These are phyloP conservation scores for Telmatherina bonti DNA, from an alignment of 2,797 vertebrate genomes.

Conservation along the genomic window DNA sequence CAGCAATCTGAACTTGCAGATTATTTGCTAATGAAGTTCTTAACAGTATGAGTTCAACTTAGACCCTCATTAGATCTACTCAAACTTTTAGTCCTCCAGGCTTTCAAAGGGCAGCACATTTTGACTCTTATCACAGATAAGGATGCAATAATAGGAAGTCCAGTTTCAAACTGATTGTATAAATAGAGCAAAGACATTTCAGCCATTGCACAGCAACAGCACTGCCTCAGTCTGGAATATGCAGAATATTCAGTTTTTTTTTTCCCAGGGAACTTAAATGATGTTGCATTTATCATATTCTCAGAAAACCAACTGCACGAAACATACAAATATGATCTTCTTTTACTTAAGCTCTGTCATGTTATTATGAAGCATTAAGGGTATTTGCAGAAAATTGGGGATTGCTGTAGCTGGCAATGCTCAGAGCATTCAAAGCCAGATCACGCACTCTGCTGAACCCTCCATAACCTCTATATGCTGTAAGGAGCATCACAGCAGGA, in stretches of 20 bases:
- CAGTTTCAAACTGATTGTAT: too few relatives aligned
- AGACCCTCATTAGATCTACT: too few relatives aligned
- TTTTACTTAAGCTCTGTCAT: conserved; percentile 1
- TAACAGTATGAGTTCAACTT: neutral
- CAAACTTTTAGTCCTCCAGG: neutral
- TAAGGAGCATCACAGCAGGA: conserved; percentile 28
- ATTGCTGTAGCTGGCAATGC: conserved; percentile 11
- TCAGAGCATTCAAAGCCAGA: conserved; percentile 1
- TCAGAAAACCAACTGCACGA: neutral
- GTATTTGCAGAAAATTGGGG: conserved; percentile 24
- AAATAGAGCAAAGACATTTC: neutral
- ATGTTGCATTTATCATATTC: neutral
- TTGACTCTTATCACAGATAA: neutral
- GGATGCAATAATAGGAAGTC: conserved; percentile 1
- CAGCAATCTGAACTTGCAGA: neutral
- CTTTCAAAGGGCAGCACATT: neutral
- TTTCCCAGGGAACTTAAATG: neutral
- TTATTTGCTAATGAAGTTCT: neutral
- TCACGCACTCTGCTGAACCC: conserved; percentile 28
- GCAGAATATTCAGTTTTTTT: neutral
- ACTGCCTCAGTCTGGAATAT: conserved; percentile 7
- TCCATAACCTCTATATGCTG: conserved; percentile 6
- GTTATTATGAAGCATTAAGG: conserved; percentile 35
- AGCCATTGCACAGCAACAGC: neutral
- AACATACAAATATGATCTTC: conserved; percentile 17